phyloP scores from a whole-genome alignment of 2,113 vertebrate genomes.

The Charina bottae region DNA sequence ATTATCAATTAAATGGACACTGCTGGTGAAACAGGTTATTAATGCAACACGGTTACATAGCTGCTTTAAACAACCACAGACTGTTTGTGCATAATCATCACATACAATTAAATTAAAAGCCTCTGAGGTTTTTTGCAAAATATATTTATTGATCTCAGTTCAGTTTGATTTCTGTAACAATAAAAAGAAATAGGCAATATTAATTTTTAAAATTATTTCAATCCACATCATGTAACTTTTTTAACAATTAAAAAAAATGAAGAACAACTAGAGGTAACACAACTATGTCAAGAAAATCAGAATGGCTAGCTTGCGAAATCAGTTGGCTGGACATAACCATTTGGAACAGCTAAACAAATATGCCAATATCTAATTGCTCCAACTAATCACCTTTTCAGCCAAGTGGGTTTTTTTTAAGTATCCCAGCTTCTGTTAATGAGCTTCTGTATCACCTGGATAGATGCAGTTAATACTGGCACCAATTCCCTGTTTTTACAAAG shows the following conservation, averaged over 20 bases:
- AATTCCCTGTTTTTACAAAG: neutral
- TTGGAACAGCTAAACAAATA: neutral
- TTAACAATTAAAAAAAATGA: slow-evolving; percentile 20
- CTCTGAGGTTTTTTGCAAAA: neutral
- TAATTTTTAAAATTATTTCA: neutral
- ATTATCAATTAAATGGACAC: rapidly evolving
- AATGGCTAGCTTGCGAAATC: neutral
- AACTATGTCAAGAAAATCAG: slow-evolving; percentile 38
- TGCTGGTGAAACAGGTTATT: neutral
- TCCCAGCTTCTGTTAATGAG: neutral
- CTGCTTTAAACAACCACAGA: neutral
- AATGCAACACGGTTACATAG: neutral
- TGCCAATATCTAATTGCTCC: neutral
- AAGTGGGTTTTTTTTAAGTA: neutral
- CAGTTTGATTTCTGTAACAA: slow-evolving; percentile 34
- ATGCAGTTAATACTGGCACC: neutral
- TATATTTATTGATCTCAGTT: neutral
- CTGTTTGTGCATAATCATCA: neutral
- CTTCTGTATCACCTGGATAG: neutral
- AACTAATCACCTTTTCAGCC: slow-evolving; percentile 1
- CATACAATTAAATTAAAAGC: neutral
- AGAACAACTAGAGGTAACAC: neutral
- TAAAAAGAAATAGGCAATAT: neutral
- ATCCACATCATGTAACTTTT: neutral
- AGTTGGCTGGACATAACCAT: slow-evolving; percentile 20